phyloP scores from a whole-genome alignment of 1,140 invertebrate species.

The Bombus terrestris region DNA sequence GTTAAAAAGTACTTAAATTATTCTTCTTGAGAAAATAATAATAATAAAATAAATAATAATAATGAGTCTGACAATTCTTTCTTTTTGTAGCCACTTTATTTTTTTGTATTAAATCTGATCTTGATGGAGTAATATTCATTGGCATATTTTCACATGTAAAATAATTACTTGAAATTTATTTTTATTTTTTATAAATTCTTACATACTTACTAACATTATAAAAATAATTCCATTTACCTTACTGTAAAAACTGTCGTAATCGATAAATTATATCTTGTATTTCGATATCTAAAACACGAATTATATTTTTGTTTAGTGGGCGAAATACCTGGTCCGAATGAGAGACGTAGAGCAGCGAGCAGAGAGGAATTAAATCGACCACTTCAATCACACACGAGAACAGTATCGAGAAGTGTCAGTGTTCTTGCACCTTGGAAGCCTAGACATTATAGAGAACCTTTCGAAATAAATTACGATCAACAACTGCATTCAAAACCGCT shows the following conservation, averaged over 20 bases:
- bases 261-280: not conserved
- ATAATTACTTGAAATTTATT: not conserved
- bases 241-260: not conserved
- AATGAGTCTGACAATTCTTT: not conserved
- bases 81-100: not conserved
- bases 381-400: conserved; percentile 87
- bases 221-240: not conserved
- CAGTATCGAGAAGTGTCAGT: conserved; percentile 91
- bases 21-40: not conserved
- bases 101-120: not conserved
- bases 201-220: not conserved
- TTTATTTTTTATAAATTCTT: not conserved
- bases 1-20: not conserved
- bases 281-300: not conserved
- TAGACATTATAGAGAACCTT: conserved; percentile 87
- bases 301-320: conserved; percentile 83
- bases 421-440: conserved; percentile 93
- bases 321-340: conserved; percentile 88
- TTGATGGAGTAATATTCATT: not conserved
- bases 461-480: conserved; percentile 91
- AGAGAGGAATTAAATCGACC: conserved; percentile 87
- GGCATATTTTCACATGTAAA: not conserved
- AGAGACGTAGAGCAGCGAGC: conserved; percentile 84
- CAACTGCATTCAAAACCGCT: conserved; percentile 82
- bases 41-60: not conserved